Evolutionary conservation across 2,113 vertebrate species (phyloP), one percentile per base, ranked within the genome.

Genomic region (Urocitellus parryii): DNA sequence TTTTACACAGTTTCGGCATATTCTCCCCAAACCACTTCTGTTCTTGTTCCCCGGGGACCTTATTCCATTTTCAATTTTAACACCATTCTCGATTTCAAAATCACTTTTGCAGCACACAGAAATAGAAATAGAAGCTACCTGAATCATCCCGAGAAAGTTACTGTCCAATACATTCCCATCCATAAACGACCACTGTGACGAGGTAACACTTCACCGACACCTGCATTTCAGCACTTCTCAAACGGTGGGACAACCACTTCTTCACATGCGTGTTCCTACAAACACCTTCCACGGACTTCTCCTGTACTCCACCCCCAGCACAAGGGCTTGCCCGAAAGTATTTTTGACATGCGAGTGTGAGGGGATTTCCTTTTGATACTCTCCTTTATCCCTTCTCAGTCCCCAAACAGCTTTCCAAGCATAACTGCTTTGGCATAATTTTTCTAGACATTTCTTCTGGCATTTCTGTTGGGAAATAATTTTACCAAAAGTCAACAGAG

Each of bases 21-120:
- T 96, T 92, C 88, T 95, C 76, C 67, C 63, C 77, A 87, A 82
- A 95, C 93, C 92, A 96, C 97, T 97, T 96, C 97, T 97, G 91
- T 87, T 97, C 61, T 53, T 63, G n/a, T 85, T 96, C 95, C 80
- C 80, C 68, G 65, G 73, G 87, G 83, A 91, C 63, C 68, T 78
- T 7, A 95, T 95, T 96, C 92, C 87, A 96, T 96, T 98, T 97
- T 97, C 95, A 84, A 85, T 97, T 96, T 96, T 91, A 97, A 77
- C 78, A 76, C 51, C 37, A 73, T 85, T 95, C 94, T 97, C 25
- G 0, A 93, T 97, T 97, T 97, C 93, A 88, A 73, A 97, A 95
- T 96, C 76, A 68, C 61, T 90, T 6, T 0, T 42, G 58, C 73
- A 58, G 72, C 65, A 88, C 85, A 14, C 87, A 96, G 83, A 96